Percentiles rank a stretch among this genome's conserved stretches.
phyloP scores from a whole-genome alignment of 2,888 invertebrate species.

The Limnephilus rhombicus region DNA sequence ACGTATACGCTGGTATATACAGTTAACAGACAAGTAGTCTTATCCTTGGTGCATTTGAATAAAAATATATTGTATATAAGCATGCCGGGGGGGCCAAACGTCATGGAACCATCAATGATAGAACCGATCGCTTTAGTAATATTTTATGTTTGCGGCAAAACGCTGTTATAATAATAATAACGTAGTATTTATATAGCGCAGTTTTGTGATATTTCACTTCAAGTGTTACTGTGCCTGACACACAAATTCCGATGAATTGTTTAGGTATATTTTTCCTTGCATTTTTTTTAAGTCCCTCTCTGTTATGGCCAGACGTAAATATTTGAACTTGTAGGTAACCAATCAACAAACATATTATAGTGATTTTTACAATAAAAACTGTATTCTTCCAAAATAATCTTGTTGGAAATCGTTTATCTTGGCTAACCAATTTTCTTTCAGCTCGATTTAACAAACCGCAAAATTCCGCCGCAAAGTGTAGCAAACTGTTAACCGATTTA shows the following conservation, averaged over 20 bases:
- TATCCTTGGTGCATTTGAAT: no score
- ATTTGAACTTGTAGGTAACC: not conserved
- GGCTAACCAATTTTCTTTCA: not conserved
- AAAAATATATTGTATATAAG: no score
- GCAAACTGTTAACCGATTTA: not conserved
- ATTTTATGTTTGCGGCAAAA: not conserved
- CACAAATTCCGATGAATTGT: not conserved
- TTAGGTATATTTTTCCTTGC: not conserved
- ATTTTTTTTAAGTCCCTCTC: not conserved
- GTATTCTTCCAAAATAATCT: not conserved
- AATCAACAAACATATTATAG: not conserved
- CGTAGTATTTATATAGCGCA: no score
- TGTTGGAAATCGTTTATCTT: not conserved
- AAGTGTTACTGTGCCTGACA: not conserved
- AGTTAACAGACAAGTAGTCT: no score
- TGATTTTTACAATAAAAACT: not conserved
- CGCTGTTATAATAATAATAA: no score
- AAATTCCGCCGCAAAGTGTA: not conserved
- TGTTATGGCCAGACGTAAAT: not conserved
- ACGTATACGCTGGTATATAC: no score
- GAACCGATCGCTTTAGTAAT: not conserved
- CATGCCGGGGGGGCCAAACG: no score
- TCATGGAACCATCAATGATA: no score
- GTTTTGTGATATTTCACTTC: no score
- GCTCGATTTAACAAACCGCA: slow-evolving; percentile 12